A percentile compares a stretch with the other conserved stretches of the same genome.
These are phyloP conservation scores for Bambusicola thoracicus DNA, from an alignment of 2,113 vertebrate genomes.

Conservation along the genomic window DNA sequence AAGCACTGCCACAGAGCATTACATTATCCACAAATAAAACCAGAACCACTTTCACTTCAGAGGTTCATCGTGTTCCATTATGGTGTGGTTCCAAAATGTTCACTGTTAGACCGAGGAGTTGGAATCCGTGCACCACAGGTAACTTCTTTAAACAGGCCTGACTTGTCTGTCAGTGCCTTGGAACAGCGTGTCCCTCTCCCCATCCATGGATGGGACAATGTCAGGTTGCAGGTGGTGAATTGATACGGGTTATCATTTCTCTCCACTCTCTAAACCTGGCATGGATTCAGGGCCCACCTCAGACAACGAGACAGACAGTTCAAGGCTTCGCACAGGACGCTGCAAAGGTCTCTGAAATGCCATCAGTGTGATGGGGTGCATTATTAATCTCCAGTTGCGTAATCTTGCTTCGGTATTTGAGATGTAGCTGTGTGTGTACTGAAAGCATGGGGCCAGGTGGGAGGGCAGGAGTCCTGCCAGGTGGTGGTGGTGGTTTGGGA, in stretches of 20 bases:
- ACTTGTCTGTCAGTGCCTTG: neutral
- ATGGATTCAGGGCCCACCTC: neutral
- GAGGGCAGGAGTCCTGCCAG: neutral
- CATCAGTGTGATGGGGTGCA: neutral
- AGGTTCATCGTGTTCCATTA: neutral
- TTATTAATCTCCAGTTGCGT: neutral
- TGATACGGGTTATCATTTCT: slow-evolving; percentile 41
- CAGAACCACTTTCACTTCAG: neutral
- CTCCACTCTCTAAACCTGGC: slow-evolving; percentile 21
- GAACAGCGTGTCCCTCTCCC: neutral
- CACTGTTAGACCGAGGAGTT: neutral
- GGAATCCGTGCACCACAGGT: neutral
- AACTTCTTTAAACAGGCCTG: neutral
- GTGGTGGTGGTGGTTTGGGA: neutral
- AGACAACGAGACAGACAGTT: neutral
- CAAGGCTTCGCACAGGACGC: neutral
- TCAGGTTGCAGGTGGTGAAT: neutral
- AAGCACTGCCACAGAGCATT: neutral
- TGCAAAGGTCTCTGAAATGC: neutral
- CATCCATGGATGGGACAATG: fast-evolving
- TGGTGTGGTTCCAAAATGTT: neutral
- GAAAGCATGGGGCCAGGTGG: neutral
- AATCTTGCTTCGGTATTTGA: neutral
- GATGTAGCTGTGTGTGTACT: neutral
- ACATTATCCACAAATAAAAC: neutral